Percentiles rank a stretch among this genome's conserved stretches.
Evolutionary conservation across 2,797 vertebrate genomes (phyloP).

Genomic region (Pseudomugil gertrudae): DNA sequence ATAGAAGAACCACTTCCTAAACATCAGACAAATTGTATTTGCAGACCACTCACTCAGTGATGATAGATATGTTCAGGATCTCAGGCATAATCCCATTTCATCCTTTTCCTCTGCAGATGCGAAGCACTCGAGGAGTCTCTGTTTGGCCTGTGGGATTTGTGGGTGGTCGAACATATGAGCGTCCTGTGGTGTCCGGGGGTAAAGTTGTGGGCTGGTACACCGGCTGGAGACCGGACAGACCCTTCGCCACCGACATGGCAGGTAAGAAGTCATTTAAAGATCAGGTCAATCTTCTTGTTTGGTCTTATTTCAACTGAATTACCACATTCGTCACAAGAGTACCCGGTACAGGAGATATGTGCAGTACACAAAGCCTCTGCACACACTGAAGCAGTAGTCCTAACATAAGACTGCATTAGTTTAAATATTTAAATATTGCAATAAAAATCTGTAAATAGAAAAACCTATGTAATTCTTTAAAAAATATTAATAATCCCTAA

Average conservation of each 20-base stretch:
- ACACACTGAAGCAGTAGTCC: no score
- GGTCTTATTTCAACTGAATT: no score
- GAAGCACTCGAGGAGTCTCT: slow-evolving; percentile 87
- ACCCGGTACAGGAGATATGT: no score
- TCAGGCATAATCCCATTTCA: neutral
- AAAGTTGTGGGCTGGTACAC: slow-evolving; percentile 97
- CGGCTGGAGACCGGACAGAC: slow-evolving; percentile 95
- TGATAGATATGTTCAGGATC: neutral
- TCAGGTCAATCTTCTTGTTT: neutral
- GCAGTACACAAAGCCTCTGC: no score
- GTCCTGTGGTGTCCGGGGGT: slow-evolving; percentile 85
- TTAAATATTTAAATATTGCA: no score
- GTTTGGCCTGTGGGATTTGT: slow-evolving; percentile 92
- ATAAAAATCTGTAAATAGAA: no score
- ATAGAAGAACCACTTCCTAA: slow-evolving; percentile 5
- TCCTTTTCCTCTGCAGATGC: slow-evolving; percentile 82
- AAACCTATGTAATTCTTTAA: no score
- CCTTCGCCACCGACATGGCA: slow-evolving; percentile 98
- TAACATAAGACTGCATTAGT: no score
- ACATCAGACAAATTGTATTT: neutral
- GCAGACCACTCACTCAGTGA: neutral
- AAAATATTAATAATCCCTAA: no score
- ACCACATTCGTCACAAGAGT: no score
- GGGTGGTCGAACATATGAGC: slow-evolving; percentile 89
- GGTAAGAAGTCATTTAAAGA: slow-evolving; percentile 75